Base-by-base conservation (phyloP, 2,797 vertebrate species). In the Myiotriccus ornatus region DNA sequence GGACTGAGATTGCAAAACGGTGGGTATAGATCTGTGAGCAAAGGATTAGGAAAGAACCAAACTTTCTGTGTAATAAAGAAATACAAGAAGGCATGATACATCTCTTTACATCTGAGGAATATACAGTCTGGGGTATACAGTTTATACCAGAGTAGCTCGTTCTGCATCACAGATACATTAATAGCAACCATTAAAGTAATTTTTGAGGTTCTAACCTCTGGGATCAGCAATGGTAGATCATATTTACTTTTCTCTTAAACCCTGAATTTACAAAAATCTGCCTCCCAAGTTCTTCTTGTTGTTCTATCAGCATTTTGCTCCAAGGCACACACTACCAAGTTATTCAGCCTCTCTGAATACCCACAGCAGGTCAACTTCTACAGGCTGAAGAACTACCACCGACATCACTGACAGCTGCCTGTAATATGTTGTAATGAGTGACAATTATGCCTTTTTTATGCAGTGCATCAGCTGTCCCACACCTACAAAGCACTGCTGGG, bases 341-440 rank as follows among this genome's bases (percentile, higher is more conserved):
- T 21, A 74, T 8, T 4, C n/a, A 74, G 20, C 5, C 19, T 39
- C 24, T 56, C 37, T 37, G 22, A 57, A 63, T 22, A 43, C 4
- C 28, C n/a, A 17, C 20, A 43, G 21, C 13, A 70, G 49, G 46
- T 35, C 49, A 49, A 25, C 52, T 52, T 32, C 28, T 37, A 9
- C 55, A 39, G 13, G 12, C 1, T 4, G 3, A 46, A 91, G 64
- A 93, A 11, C 79, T 68, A 62, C 44, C 27, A 10, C 6, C 1
- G 9, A 14, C 43, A 32, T 19, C 73, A 37, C 44, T 6, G 41
- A 28, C 25, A 49, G 75, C 23, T 41, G 39, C 24, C 49, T 64
- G 18, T 5, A 39, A 3, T 1, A 14, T 1, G 7, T 23, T 57
- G 12, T 5, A 47, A 56, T 0, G 30, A 43, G 23, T 8, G 30